Evolutionary conservation across 2,888 invertebrate species (phyloP), one percentile per base, ranked within the genome.

Genomic region (Noctua janthina): DNA sequence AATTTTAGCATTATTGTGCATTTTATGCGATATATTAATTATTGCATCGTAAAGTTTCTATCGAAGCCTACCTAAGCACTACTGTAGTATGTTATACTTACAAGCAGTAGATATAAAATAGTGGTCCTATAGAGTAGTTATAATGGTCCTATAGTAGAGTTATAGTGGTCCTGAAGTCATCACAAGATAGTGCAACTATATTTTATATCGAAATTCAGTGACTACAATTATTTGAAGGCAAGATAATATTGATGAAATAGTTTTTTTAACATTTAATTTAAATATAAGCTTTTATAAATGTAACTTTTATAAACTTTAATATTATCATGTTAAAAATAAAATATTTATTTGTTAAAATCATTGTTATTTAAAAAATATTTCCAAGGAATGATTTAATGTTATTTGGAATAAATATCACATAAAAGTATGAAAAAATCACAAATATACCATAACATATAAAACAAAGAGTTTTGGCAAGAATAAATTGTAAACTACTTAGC

Each of bases 401-500:
- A 73, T 86, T 86, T 88, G 86, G 87, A 83, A 78, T 74, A 74
- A 62, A 70, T 85, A 88, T 85, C 85, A 88, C 79, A 81, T 17
- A 76, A 78, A n/a, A 68, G 29, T 72, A 70, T 76, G 39, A 15
- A 66, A 39, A 43, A 66, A 46, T 67, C 56, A 84, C 68, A 78
- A 73, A 70, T 56, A 62, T 29, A 43, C 11, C 43, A 64, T 56
- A 70, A 70, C 5, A 7, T 74, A 64, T 69, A 66, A 71, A 80
- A 68, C 46, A 35, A 77, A 71, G 74, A 78, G 64, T 87, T 90
- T 91, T 92, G 93, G 93, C 93, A 94, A 94, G 92, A 93, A 87
- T 82, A 72, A 66, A 82, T 75, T 59, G 56, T 81, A 85, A 78
- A 83, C 75, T 86, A 82, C 68, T 62, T 66, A 80, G 79, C 78